These are phyloP conservation scores for Drosophila lini DNA, from an alignment of 1,140 invertebrate genomes.

Conservation along the genomic window DNA sequence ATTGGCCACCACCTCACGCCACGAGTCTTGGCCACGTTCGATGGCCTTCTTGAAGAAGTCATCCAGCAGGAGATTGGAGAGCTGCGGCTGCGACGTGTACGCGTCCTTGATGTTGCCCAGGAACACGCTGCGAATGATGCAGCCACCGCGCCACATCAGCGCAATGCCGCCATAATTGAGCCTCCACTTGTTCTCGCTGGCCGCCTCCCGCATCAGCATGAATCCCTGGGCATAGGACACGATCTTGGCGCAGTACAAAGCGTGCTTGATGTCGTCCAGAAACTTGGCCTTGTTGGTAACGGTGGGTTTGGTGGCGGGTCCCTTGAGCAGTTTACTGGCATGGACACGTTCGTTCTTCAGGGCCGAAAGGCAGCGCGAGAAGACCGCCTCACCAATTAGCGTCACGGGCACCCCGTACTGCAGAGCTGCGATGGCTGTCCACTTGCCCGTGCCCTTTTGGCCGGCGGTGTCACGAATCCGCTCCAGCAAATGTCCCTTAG, in stretches of 20 bases:
- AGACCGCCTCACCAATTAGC: constrained; percentile 99
- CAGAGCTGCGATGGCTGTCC: constrained; percentile 98
- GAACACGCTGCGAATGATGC: constrained; percentile 96
- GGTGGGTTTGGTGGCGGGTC: constrained; percentile 86
- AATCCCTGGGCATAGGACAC: constrained; percentile 99
- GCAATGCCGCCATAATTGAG: constrained; percentile 99
- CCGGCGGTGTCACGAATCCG: constrained; percentile 98
- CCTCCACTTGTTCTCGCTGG: constrained; percentile 95
- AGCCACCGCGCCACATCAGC: constrained; percentile 99
- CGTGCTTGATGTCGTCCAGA: constrained; percentile 90
- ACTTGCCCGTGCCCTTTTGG: constrained; percentile 99
- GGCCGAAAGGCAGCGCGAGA: constrained; percentile 97
- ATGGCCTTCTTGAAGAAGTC: constrained; percentile 97
- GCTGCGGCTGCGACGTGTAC: constrained; percentile 95
- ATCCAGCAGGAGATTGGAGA: constrained; percentile 96
- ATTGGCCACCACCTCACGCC: constrained; percentile 88
- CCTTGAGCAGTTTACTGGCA: constrained; percentile 92
- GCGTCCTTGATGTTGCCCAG: constrained; percentile 98
- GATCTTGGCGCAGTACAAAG: constrained; percentile 98
- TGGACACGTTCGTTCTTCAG: constrained; percentile 92
- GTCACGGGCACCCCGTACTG: constrained; percentile 99
- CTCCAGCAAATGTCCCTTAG: constrained; percentile 93
- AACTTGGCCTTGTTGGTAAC: constrained; percentile 92
- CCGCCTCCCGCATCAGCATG: constrained; percentile 98
- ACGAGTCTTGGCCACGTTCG: constrained; percentile 90